Evolutionary conservation across 1,140 invertebrate genomes (phyloP).

Genomic region (Periplaneta americana): DNA sequence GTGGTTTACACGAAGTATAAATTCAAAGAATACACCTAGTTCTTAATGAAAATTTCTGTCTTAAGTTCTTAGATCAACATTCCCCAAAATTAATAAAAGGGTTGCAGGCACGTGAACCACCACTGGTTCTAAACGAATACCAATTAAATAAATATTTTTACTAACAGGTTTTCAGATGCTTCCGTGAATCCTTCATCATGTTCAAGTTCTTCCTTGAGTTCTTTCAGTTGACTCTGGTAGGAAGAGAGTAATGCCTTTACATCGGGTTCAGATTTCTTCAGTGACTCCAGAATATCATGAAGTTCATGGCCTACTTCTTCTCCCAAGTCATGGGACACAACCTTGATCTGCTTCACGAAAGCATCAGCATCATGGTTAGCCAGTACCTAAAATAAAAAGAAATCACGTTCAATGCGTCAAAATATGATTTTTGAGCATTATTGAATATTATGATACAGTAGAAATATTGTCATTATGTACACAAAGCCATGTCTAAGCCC

Average conservation of each 20-base stretch:
- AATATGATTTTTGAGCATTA: too few relatives aligned
- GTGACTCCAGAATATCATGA: constrained; percentile 38
- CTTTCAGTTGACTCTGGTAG: constrained; percentile 8
- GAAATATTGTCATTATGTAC: too few relatives aligned
- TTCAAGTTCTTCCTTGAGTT: constrained; percentile 2
- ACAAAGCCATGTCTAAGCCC: too few relatives aligned
- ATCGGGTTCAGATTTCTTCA: constrained; percentile 53
- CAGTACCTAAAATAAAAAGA: not conserved
- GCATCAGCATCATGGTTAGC: constrained; percentile 16
- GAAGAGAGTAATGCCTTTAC: constrained; percentile 37
- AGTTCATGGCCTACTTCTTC: constrained; percentile 35
- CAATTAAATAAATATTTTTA: not conserved
- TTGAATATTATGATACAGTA: too few relatives aligned
- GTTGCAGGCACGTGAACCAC: too few relatives aligned
- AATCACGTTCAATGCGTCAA: too few relatives aligned
- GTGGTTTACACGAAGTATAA: too few relatives aligned
- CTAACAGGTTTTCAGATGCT: constrained; percentile 11
- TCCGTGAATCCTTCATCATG: constrained; percentile 4
- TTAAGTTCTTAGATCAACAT: too few relatives aligned
- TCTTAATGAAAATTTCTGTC: too few relatives aligned
- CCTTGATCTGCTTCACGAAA: constrained; percentile 34
- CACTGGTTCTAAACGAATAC: too few relatives aligned
- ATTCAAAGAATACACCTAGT: too few relatives aligned
- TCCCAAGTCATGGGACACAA: constrained; percentile 36
- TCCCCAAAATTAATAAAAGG: too few relatives aligned